A percentile compares a stretch with the other conserved stretches of the same genome.
Conservation (phyloP, 2,797 vertebrate genomes). For the Chelonia mydas region DNA sequence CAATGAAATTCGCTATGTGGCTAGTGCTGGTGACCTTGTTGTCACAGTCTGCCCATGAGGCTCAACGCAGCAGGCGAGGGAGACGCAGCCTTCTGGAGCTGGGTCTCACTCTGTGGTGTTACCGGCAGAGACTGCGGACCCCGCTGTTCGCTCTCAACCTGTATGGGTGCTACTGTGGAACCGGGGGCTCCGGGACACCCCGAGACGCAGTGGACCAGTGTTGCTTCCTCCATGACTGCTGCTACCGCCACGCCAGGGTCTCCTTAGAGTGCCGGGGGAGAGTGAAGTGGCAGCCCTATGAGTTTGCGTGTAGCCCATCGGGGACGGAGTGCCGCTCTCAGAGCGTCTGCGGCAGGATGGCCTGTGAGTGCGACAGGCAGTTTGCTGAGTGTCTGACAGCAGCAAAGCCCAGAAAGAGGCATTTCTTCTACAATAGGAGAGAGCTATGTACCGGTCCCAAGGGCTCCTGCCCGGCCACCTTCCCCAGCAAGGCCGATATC, state of each 20-base stretch:
- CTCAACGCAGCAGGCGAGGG: not conserved
- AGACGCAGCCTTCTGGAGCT: conserved; percentile 26
- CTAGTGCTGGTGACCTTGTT: conserved; percentile 1
- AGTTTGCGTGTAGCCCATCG: not conserved
- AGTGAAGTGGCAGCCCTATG: conserved; percentile 54
- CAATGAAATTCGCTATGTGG: conserved; percentile 5
- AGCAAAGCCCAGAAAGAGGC: conserved; percentile 1
- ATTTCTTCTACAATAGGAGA: conserved; percentile 45
- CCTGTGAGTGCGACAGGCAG: conserved; percentile 60
- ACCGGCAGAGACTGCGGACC: conserved; percentile 23
- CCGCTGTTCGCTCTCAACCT: conserved; percentile 50
- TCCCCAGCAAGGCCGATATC: not conserved
- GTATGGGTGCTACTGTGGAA: conserved; percentile 64
- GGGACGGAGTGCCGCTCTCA: conserved; percentile 15
- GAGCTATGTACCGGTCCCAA: conserved; percentile 12
- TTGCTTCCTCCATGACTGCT: conserved; percentile 62
- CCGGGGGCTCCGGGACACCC: conserved; percentile 31
- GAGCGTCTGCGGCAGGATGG: conserved; percentile 32
- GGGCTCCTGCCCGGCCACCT: conserved; percentile 6
- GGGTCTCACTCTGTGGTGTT: conserved; percentile 32
- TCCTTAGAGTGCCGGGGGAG: conserved; percentile 34
- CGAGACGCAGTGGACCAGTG: conserved; percentile 47
- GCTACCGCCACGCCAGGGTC: conserved; percentile 44
- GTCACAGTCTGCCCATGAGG: not conserved
- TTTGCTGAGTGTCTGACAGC: conserved; percentile 50